phyloP scores from a whole-genome alignment of 1,140 invertebrate genomes.

The Penaeus chinensis region DNA sequence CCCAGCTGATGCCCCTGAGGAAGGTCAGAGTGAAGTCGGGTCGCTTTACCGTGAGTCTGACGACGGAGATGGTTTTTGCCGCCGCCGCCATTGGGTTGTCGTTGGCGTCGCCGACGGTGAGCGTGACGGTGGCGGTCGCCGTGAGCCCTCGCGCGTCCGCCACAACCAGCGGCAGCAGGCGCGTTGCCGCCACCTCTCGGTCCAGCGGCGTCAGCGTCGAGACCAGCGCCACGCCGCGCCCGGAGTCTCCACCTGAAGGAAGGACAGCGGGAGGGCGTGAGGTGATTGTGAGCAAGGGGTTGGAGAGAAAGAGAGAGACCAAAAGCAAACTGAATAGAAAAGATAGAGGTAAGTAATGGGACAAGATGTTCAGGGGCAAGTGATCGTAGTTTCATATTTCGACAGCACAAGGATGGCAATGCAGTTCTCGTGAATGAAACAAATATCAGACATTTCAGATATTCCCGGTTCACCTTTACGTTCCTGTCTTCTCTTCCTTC shows the following conservation, averaged over 20 bases:
- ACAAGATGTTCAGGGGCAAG: too few species aligned
- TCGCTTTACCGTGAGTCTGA: constrained; percentile 43
- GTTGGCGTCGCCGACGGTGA: constrained; percentile 58
- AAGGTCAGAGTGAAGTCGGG: too few species aligned
- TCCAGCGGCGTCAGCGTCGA: constrained; percentile 50
- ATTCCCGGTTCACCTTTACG: too few species aligned
- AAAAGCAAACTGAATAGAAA: background rate
- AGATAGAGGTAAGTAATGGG: too few species aligned
- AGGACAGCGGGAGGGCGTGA: too few species aligned
- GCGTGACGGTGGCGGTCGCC: constrained; percentile 66
- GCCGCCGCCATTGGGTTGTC: constrained; percentile 57
- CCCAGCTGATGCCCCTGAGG: too few species aligned
- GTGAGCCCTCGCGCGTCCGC: constrained; percentile 85
- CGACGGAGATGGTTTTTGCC: constrained; percentile 72
- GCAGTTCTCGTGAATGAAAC: too few species aligned
- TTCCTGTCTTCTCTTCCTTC: too few species aligned
- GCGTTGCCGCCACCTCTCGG: constrained; percentile 73
- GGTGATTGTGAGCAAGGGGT: too few species aligned
- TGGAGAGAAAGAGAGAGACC: background rate
- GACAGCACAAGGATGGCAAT: too few species aligned
- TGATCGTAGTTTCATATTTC: too few species aligned
- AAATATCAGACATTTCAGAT: too few species aligned
- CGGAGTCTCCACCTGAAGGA: constrained; percentile 6
- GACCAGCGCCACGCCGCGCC: constrained; percentile 42
- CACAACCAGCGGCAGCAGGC: constrained; percentile 86